Evolutionary conservation across 2,113 vertebrate genomes (phyloP).

Genomic region (Fulmarus glacialis): DNA sequence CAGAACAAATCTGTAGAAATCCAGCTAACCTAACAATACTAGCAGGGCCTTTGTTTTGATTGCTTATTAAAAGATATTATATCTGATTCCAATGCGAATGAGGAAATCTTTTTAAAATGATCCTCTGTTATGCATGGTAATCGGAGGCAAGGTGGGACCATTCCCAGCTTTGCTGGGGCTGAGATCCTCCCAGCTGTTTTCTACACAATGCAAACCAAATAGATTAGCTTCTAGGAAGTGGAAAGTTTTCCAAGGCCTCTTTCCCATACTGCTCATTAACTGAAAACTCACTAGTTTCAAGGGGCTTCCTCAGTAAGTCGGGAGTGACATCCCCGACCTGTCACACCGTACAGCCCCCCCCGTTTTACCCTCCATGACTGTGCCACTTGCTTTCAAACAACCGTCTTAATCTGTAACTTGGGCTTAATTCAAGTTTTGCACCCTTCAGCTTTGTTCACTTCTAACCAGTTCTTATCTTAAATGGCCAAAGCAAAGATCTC

Average conservation of each 20-base stretch:
- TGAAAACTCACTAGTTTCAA: background rate
- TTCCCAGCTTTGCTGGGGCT: background rate
- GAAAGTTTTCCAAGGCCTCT: background rate
- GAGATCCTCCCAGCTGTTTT: background rate
- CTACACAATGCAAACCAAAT: background rate
- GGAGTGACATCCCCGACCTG: background rate
- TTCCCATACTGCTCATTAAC: background rate
- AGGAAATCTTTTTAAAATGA: background rate
- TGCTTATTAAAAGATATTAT: background rate
- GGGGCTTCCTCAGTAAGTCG: background rate
- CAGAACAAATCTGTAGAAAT: background rate
- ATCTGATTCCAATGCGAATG: background rate
- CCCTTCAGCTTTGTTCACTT: slow-evolving; percentile 37
- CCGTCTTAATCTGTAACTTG: background rate
- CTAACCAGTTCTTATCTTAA: background rate
- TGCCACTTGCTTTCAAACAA: background rate
- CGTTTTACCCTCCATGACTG: background rate
- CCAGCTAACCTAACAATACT: background rate
- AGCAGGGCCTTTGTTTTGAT: background rate
- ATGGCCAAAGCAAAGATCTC: slow-evolving; percentile 34
- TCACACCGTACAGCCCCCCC: rapidly evolving
- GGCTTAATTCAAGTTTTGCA: slow-evolving; percentile 12
- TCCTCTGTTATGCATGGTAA: background rate
- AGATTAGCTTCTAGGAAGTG: background rate
- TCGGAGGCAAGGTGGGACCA: background rate